Evolutionary conservation across 2,888 invertebrate genomes (phyloP).

Genomic region (Acleris sparsana): DNA sequence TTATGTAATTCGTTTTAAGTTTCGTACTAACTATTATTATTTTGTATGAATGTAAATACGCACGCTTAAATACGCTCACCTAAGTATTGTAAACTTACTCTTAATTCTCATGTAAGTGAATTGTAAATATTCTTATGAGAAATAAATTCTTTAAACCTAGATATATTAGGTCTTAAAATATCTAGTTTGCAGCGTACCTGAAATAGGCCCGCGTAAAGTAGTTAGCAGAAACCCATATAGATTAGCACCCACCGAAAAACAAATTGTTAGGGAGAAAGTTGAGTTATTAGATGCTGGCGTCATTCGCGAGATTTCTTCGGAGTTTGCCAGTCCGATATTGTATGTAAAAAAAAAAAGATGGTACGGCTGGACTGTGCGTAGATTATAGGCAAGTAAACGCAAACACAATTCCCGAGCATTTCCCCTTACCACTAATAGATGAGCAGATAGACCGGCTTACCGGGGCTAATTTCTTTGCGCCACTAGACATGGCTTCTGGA

Average conservation of each 20-base stretch:
- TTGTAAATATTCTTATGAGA: no score
- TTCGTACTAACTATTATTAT: no score
- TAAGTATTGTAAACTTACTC: no score
- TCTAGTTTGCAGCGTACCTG: no score
- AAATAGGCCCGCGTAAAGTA: background rate
- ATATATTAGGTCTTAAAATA: no score
- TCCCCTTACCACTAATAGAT: slow-evolving; percentile 18
- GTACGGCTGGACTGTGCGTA: slow-evolving; percentile 25
- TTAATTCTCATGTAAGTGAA: no score
- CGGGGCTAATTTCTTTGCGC: slow-evolving; percentile 24
- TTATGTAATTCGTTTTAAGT: no score
- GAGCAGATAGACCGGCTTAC: slow-evolving; percentile 27
- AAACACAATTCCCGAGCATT: slow-evolving; percentile 24
- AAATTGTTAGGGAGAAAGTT: slow-evolving; percentile 18
- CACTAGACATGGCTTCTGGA: slow-evolving; percentile 24
- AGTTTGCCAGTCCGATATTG: slow-evolving; percentile 30
- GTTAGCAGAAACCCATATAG: slow-evolving; percentile 1
- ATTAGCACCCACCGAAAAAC: slow-evolving; percentile 2
- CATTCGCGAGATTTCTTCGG: slow-evolving; percentile 24
- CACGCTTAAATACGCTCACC: no score
- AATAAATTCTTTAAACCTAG: no score
- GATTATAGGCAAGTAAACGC: slow-evolving; percentile 30
- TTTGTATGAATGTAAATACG: no score
- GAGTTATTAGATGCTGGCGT: slow-evolving; percentile 22
- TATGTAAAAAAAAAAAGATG: slow-evolving; percentile 25